phyloP scores from a whole-genome alignment of 2,797 vertebrate species.

The Sebastes elongatus region DNA sequence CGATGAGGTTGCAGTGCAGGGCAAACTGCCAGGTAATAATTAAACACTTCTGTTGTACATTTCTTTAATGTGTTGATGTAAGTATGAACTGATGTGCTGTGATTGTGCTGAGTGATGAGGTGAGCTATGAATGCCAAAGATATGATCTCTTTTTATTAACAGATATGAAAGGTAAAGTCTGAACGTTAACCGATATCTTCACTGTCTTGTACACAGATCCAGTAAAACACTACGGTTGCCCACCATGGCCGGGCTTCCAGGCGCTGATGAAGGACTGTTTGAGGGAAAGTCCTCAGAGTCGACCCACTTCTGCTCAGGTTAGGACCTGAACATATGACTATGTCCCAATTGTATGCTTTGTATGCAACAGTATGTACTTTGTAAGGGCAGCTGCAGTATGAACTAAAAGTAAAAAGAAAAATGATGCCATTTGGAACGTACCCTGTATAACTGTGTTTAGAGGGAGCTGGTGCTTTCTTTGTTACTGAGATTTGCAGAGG shows the following conservation, averaged over 20 bases:
- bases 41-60: background rate
- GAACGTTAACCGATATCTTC: background rate
- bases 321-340: background rate
- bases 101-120: background rate
- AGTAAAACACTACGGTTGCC: conserved; percentile 91
- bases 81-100: background rate
- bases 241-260: conserved; percentile 92
- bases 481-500: background rate
- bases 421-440: too few species aligned
- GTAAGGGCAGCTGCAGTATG: too few species aligned
- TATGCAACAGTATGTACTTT: too few species aligned
- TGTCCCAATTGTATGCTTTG: too few species aligned
- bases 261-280: conserved; percentile 92
- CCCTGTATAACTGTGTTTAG: too few species aligned
- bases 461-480: too few species aligned
- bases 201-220: conserved; percentile 84
- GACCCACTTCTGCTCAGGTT: conserved; percentile 94
- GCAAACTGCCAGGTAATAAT: conserved; percentile 91
- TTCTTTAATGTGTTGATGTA: background rate
- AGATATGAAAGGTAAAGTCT: background rate
- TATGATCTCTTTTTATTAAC: background rate
- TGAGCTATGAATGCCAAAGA: background rate
- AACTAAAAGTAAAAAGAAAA: too few species aligned
- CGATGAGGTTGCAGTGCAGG: conserved; percentile 93
- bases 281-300: conserved; percentile 89